These are phyloP conservation scores for Taenioides sp. DNA, from an alignment of 2,797 vertebrate species.

Conservation along the genomic window DNA sequence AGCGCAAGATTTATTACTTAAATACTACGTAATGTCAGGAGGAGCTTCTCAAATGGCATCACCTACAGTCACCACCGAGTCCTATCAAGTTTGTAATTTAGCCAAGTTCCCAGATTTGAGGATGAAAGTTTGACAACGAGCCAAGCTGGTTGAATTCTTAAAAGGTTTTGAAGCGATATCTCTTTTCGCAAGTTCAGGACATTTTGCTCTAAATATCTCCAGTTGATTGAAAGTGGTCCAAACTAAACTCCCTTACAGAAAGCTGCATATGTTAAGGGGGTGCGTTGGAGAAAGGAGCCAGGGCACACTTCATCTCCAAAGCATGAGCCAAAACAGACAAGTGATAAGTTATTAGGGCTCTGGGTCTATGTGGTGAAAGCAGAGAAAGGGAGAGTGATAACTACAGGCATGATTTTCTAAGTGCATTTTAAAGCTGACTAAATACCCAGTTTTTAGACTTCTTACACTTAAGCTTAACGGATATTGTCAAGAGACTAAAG, in stretches of 20 bases:
- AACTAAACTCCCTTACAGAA: conserved; percentile 25
- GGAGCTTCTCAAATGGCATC: conserved; percentile 8
- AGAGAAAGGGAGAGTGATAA: conserved; percentile 10
- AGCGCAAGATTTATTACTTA: conserved; percentile 12
- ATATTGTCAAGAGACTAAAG: neutral
- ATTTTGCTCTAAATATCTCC: conserved; percentile 4
- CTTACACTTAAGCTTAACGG: neutral
- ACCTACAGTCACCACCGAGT: conserved; percentile 1
- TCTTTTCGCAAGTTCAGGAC: conserved; percentile 3
- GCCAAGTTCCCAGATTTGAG: conserved; percentile 7
- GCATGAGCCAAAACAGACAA: conserved; percentile 77
- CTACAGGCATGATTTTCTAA: neutral
- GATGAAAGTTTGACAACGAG: conserved; percentile 5
- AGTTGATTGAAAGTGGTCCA: conserved; percentile 25
- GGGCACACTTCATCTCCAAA: conserved; percentile 31
- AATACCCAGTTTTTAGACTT: neutral
- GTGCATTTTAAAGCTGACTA: conserved; percentile 13
- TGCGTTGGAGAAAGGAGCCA: conserved; percentile 2
- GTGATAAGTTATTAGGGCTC: conserved; percentile 56
- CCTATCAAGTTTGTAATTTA: conserved; percentile 8
- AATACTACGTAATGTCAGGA: neutral
- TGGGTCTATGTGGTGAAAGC: conserved; percentile 19
- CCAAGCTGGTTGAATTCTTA: neutral
- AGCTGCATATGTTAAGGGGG: conserved; percentile 20
- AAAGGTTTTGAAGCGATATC: conserved; percentile 6